These are phyloP conservation scores for Coreius guichenoti DNA, from an alignment of 2,797 vertebrate genomes.

Conservation along the genomic window DNA sequence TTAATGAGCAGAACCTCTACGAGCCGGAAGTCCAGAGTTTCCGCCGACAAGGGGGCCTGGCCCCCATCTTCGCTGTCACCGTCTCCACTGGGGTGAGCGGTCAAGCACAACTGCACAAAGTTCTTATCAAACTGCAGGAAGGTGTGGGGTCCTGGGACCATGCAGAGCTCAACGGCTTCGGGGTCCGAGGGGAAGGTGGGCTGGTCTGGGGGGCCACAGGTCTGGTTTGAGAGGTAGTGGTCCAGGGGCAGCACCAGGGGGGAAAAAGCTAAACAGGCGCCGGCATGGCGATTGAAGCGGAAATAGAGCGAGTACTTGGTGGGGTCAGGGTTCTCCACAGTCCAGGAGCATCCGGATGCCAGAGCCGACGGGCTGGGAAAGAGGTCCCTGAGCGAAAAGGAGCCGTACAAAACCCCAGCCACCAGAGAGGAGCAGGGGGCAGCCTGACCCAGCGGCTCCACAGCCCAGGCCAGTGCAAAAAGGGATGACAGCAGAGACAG, in stretches of 20 bases:
- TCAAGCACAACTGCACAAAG: conserved; percentile 94
- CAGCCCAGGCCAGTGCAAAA: conserved; percentile 88
- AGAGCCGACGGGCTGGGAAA: conserved; percentile 84
- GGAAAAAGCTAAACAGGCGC: conserved; percentile 89
- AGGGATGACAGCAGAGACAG: conserved; percentile 98
- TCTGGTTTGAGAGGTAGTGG: conserved; percentile 95
- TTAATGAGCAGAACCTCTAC: conserved; percentile 96
- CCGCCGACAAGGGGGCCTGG: conserved; percentile 79
- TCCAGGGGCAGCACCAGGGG: conserved; percentile 95
- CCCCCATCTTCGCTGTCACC: conserved; percentile 53
- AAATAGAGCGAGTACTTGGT: conserved; percentile 99
- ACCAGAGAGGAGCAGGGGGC: conserved; percentile 92
- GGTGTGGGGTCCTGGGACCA: conserved; percentile 80
- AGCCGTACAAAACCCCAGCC: conserved; percentile 96
- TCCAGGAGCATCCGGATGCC: conserved; percentile 94
- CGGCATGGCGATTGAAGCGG: conserved; percentile 91
- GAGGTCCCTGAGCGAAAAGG: conserved; percentile 97
- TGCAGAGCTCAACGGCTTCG: conserved; percentile 87
- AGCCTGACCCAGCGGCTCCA: conserved; percentile 67
- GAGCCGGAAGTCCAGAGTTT: conserved; percentile 89
- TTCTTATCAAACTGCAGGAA: conserved; percentile 98
- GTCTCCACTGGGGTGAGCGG: conserved; percentile 75
- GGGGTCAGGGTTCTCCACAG: conserved; percentile 97
- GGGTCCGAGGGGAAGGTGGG: conserved; percentile 69
- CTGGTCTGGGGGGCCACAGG: conserved; percentile 84